Percentiles rank a stretch among this genome's conserved stretches.
Conservation (phyloP, 2,888 invertebrate genomes). For the Escarpia spicata region DNA sequence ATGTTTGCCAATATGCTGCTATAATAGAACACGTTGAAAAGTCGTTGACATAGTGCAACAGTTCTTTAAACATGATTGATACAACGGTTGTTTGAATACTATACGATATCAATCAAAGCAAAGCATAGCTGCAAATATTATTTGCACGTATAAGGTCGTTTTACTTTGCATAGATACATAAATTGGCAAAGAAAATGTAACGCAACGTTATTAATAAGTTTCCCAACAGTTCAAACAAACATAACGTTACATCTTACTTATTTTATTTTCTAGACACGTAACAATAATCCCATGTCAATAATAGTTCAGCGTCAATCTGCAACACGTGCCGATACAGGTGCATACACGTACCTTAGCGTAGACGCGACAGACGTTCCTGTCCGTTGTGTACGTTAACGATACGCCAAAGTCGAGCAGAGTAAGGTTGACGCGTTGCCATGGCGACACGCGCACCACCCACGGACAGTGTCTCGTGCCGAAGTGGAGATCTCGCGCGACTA, state of each 20-base stretch:
- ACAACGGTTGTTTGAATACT: too few relatives aligned
- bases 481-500: slow-evolving; percentile 32
- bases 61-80: too few relatives aligned
- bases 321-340: not conserved
- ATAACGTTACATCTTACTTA: not conserved
- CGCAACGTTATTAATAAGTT: not conserved
- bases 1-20: too few relatives aligned
- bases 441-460: slow-evolving; percentile 33
- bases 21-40: too few relatives aligned
- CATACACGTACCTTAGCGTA: slow-evolving; percentile 31
- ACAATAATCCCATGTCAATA: not conserved
- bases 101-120: too few relatives aligned
- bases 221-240: not conserved
- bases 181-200: not conserved
- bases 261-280: not conserved
- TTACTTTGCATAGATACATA: slow-evolving; percentile 23
- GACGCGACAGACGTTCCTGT: slow-evolving; percentile 34
- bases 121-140: too few relatives aligned
- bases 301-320: not conserved
- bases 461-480: slow-evolving; percentile 37
- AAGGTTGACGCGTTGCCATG: slow-evolving; percentile 41
- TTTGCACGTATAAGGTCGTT: too few relatives aligned
- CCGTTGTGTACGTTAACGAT: slow-evolving; percentile 26
- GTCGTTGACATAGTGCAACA: too few relatives aligned
- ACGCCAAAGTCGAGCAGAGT: slow-evolving; percentile 42